Evolutionary conservation across 2,888 invertebrate species (phyloP), one percentile per base, ranked within the genome.

Genomic region (Synergus umbraculus): DNA sequence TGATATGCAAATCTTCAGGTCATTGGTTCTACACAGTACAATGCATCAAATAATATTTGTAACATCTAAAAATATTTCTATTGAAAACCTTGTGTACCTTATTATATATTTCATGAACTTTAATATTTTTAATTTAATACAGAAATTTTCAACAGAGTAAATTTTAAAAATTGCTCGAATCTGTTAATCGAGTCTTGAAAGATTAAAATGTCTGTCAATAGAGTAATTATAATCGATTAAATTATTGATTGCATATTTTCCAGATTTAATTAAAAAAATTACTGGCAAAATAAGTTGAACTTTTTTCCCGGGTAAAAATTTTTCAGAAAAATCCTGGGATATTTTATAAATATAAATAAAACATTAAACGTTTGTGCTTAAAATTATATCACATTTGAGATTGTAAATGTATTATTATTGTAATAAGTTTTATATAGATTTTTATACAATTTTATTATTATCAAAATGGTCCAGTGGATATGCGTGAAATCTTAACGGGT

Each of bases 131-230:
- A 29, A 13, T 67, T 49, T 29, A 9, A 49, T 69, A 69, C 69
- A 69, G 37, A 69, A 69, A 69, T 69, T 49, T 69, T 49, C 22
- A 69, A 69, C 46, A 49, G 49, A 49, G 22, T 69, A 44, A 44
- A 58, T 58, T 9, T 43, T 29, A 13, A 3, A 44, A 13, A 29
- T 46, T 44, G 8, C 66, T 66, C 41, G n/a, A 37, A 67, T 69
- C 0, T 10, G 49, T 22, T 29, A 69, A 29, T 49, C 46, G 29
- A 49, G 15, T 49, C 4, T 60, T 22, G 10, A 18, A n/a, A n/a
- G 18, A 60, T 60, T 18, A 60, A 22, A 60, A 22, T 18, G 4
- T 4, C 22, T 60, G 22, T 60, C 2, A 60, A 18, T 60, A 18
- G 49, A n/a, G 43, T 54, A 29, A 69, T 49, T 54, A 4, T 69